Evolutionary conservation across 2,113 vertebrate genomes (phyloP), one percentile per base, ranked within the genome.

Genomic region (Vimba vimba): DNA sequence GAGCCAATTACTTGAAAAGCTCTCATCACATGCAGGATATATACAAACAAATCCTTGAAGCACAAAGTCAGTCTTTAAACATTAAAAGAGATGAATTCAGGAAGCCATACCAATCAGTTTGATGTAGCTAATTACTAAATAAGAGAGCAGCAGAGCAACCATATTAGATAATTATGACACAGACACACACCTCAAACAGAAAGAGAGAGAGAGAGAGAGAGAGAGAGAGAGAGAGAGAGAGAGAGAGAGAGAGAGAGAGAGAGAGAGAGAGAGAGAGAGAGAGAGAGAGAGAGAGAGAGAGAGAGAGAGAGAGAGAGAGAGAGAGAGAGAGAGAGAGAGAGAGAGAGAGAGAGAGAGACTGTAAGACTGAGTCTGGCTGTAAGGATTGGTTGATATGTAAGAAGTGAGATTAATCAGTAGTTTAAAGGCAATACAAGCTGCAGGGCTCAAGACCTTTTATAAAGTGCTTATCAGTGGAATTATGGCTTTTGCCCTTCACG

Each of bases 41-140:
- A 97, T 95, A 98, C 96, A 98, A 98, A 98, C 97, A 98, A 98
- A 97, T 97, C 97, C 96, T 98, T 98, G 97, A 97, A 97, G 97
- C 97, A 98, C 96, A 97, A 96, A 98, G 96, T 96, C 96, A 98
- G 96, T 97, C 97, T 96, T 98, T 96, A 95, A 97, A 97, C 97
- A 97, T 97, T 97, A 97, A 97, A 95, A 97, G 96, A 96, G 95
- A 96, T 89, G 94, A 94, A 93, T 93, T 93, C 93, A 94, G 96
- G 94, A 97, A 97, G 96, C 96, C 96, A 95, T 94, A 96, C 94
- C 97, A 96, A 97, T 97, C 97, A 96, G 96, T 82, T 86, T 92
- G 96, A 96, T 93, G 96, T 94, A 96, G 95, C 96, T 98, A 99
- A 98, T 98, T 97, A 97, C 95, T 95, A 96, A 87, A 97, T 97